Conservation (phyloP, 1,140 invertebrate species). For the Trichonephila clavata region DNA sequence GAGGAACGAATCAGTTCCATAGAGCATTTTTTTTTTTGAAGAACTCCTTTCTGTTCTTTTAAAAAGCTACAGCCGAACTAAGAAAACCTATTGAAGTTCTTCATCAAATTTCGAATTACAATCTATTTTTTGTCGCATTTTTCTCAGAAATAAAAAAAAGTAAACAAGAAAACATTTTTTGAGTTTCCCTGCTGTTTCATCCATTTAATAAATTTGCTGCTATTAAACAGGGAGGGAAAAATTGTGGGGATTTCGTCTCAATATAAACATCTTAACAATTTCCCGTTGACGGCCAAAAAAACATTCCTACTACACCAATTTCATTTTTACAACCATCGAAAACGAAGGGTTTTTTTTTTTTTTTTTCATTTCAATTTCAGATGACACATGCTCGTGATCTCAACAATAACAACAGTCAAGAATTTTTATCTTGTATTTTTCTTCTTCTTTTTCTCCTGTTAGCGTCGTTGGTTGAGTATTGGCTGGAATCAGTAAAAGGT, state of each 20-base stretch:
- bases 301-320: constrained; percentile 43
- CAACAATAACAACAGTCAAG: constrained; percentile 37
- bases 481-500: constrained; percentile 20
- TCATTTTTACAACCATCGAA: constrained; percentile 37
- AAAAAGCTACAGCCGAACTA: background rate
- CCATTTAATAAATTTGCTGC: constrained; percentile 23
- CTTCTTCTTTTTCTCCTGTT: background rate
- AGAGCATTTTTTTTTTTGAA: background rate
- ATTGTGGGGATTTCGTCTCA: constrained; percentile 34
- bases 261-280: constrained; percentile 17
- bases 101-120: constrained; percentile 17
- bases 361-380: constrained; percentile 54
- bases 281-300: constrained; percentile 20
- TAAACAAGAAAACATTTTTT: background rate
- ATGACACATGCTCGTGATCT: constrained; percentile 50
- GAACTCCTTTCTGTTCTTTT: background rate
- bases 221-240: background rate
- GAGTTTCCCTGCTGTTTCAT: background rate
- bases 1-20: background rate
- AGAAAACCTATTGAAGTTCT: constrained; percentile 15
- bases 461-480: constrained; percentile 1
- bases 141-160: background rate
- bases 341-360: constrained; percentile 17
- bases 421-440: background rate
- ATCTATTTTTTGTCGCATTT: constrained; percentile 13